Percentiles rank a stretch among this genome's conserved stretches.
Evolutionary conservation across 2,888 invertebrate genomes (phyloP).

Genomic region (Laothoe populi): DNA sequence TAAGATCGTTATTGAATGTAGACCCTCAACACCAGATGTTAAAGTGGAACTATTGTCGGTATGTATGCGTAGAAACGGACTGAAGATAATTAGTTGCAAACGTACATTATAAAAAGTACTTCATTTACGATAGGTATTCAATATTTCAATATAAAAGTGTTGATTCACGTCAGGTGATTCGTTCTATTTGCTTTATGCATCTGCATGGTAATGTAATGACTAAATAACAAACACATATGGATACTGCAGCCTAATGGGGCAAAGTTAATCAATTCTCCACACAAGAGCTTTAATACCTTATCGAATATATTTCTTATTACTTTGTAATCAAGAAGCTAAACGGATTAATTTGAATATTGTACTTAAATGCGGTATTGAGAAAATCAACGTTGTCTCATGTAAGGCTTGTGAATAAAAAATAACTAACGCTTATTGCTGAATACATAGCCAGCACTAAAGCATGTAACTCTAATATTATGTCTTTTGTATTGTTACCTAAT

Average conservation of each 20-base stretch:
- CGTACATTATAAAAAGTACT: conserved; percentile 8
- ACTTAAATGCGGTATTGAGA: conserved; percentile 30
- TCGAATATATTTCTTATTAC: conserved; percentile 24
- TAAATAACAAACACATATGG: conserved; percentile 33
- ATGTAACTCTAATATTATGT: conserved; percentile 45
- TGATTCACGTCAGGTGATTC: conserved; percentile 14
- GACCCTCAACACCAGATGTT: conserved; percentile 75
- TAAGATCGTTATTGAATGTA: conserved; percentile 73
- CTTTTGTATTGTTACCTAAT: conserved; percentile 40
- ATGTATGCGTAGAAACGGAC: conserved; percentile 58
- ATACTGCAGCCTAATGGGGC: conserved; percentile 38
- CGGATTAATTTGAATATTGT: background rate
- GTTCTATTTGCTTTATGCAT: conserved; percentile 49
- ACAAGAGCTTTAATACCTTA: conserved; percentile 14
- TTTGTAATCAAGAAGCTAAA: background rate
- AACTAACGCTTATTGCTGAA: conserved; percentile 69
- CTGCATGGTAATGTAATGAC: conserved; percentile 53
- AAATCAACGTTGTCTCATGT: conserved; percentile 48
- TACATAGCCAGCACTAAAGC: conserved; percentile 56
- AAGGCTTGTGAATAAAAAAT: conserved; percentile 41
- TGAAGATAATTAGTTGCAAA: conserved; percentile 1
- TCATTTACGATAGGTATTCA: conserved; percentile 2
- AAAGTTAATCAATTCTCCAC: conserved; percentile 39
- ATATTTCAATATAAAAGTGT: conserved; percentile 14
- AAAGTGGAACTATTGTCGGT: conserved; percentile 66